A percentile compares a stretch with the other conserved stretches of the same genome.
Evolutionary conservation across 2,797 vertebrate species (phyloP).

Genomic region (Uromys caudimaculatus): DNA sequence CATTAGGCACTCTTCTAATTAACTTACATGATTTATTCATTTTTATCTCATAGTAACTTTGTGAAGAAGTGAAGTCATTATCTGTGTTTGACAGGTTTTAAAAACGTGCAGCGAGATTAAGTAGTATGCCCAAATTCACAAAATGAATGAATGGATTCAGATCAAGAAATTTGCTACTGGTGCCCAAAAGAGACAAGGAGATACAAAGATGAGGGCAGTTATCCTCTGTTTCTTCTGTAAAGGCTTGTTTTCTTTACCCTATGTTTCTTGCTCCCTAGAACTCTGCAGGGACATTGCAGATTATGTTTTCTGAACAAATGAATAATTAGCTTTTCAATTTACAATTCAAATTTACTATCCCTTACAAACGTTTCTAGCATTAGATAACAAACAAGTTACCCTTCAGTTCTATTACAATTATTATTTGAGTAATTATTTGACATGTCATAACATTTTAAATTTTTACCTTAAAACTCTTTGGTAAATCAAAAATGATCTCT

Average conservation of each 20-base stretch:
- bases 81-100: constrained; percentile 25
- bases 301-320: constrained; percentile 19
- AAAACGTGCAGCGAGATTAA: neutral
- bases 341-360: neutral
- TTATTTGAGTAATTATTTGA: constrained; percentile 42
- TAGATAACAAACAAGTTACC: neutral
- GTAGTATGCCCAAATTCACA: neutral
- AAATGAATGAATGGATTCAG: constrained; percentile 2
- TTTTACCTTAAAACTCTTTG: constrained; percentile 54
- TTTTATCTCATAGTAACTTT: neutral
- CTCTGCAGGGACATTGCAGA: neutral
- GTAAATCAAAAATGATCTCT: constrained; percentile 58
- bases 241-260: neutral
- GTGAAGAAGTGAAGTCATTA: neutral
- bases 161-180: neutral
- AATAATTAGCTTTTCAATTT: neutral
- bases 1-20: neutral
- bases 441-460: constrained; percentile 46
- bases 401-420: constrained; percentile 45
- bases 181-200: neutral
- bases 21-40: neutral
- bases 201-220: neutral
- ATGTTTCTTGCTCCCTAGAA: neutral
- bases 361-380: neutral
- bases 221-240: neutral